Base-by-base conservation (phyloP, 1,140 invertebrate species). In the Drosophila bocki region DNA sequence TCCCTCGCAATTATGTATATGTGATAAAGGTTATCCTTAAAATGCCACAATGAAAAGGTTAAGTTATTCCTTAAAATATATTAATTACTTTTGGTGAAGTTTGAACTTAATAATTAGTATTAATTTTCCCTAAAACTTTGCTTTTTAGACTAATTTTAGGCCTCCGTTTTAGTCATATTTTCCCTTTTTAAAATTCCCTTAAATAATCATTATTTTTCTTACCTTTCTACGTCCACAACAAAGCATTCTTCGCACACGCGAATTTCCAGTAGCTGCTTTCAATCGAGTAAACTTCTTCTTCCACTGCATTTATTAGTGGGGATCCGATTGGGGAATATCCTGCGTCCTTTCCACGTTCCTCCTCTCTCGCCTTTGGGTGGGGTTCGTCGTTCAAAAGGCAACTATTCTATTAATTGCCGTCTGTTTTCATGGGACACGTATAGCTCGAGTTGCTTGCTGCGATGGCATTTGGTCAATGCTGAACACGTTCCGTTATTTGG, bases 151-250 rank as follows among this genome's bases (percentile, higher is more conserved):
- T 15, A 0, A 5, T 1, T 33, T 33, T 19, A 3, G 4, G 7
- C 5, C 17, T 3, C 2, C 5, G 0, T 8, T 12, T 13, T 22
- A 2, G 4, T 3, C 3, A 19, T 22, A 15, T 3, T 39, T 32
- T n/a, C 0, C 4, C 6, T 15, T 19, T 19, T 3, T 17, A 57
- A 47, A 51, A 7, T 2, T 8, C 32, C 35, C 1, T 19, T 8
- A 9, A 22, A 11, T 33, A 39, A 51, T 13, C 7, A 15, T 37
- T 45, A 11, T 15, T 33, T 15, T 37, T 93, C 94, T 94, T 82
- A 96, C 96, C 96, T 96, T 96, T 95, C 96, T 96, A 94, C 96
- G 95, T 94, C 96, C 96, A 95, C 96, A 96, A 95, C 96, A 97
- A 94, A 96, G 96, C 96, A 97, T 97, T 95, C 94, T 95, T 95